Percentiles rank a stretch among this genome's conserved stretches.
Evolutionary conservation across 2,113 vertebrate species (phyloP).

Genomic region (Gyps fulvus): DNA sequence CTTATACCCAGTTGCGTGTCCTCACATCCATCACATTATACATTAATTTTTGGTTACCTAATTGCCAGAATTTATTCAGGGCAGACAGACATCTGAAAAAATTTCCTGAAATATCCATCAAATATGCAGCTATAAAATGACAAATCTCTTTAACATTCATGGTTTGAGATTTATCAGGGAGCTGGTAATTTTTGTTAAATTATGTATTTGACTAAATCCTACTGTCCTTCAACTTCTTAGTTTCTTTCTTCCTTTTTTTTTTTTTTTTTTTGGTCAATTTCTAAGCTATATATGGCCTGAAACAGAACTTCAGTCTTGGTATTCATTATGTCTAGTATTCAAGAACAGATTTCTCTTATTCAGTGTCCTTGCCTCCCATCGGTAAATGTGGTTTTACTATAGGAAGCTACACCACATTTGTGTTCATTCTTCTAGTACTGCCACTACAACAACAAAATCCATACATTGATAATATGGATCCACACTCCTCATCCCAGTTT

Average conservation of each 20-base stretch:
- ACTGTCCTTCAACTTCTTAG: not conserved
- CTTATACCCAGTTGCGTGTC: rapidly evolving
- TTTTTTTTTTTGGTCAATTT: not conserved
- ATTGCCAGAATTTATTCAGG: not conserved
- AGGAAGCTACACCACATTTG: not conserved
- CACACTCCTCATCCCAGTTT: not conserved
- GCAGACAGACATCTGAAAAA: not conserved
- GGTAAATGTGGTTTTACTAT: not conserved
- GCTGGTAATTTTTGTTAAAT: not conserved
- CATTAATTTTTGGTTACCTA: not conserved
- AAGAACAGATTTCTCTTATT: not conserved
- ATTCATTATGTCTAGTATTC: not conserved
- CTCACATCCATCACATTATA: not conserved
- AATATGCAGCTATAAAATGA: not conserved
- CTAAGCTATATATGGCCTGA: not conserved
- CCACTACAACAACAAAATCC: not conserved
- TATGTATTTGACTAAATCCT: not conserved
- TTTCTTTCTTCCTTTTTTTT: not conserved
- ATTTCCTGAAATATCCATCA: not conserved
- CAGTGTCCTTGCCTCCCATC: not conserved
- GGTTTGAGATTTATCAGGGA: not conserved
- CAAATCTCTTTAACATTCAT: not conserved
- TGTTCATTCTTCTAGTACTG: not conserved
- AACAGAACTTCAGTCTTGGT: not conserved
- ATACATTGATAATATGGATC: not conserved